Conservation (phyloP, 2,113 vertebrate genomes). For the Globicephala melas region DNA sequence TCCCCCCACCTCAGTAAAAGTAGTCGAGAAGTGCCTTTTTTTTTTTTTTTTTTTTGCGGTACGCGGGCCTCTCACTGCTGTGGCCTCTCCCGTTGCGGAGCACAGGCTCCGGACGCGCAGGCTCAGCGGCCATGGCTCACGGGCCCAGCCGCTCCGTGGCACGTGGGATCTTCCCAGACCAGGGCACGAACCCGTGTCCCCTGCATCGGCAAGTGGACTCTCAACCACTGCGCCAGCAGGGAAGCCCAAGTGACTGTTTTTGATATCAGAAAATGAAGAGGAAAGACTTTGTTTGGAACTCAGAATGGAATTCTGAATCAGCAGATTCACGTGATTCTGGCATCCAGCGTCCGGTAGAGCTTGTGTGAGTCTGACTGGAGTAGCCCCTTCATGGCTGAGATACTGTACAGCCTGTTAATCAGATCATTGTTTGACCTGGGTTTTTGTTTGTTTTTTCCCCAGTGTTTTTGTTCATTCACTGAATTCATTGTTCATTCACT, state of each 20-base stretch:
- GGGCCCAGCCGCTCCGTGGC: too few species aligned
- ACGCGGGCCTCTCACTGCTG: too few species aligned
- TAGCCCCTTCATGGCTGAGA: accelerated
- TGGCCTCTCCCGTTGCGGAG: too few species aligned
- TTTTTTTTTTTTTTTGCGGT: too few species aligned
- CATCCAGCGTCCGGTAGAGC: too few species aligned
- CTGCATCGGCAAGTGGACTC: too few species aligned
- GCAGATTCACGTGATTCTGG: neutral
- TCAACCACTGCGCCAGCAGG: too few species aligned
- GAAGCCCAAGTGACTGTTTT: neutral
- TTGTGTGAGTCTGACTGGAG: neutral
- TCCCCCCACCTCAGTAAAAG: neutral
- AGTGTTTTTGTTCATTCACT: neutral
- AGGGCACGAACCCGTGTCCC: too few species aligned
- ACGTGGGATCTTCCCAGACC: too few species aligned
- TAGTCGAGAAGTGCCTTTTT: neutral
- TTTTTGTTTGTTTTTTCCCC: neutral
- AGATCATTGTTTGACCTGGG: too few species aligned
- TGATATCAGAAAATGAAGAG: neutral
- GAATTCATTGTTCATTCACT: neutral
- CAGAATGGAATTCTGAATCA: neutral
- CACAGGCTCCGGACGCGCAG: too few species aligned
- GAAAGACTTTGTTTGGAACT: neutral
- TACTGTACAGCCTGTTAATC: accelerated
- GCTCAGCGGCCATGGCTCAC: too few species aligned